These are phyloP conservation scores for Coreoperca whiteheadi DNA, from an alignment of 2,113 vertebrate genomes.

Conservation along the genomic window DNA sequence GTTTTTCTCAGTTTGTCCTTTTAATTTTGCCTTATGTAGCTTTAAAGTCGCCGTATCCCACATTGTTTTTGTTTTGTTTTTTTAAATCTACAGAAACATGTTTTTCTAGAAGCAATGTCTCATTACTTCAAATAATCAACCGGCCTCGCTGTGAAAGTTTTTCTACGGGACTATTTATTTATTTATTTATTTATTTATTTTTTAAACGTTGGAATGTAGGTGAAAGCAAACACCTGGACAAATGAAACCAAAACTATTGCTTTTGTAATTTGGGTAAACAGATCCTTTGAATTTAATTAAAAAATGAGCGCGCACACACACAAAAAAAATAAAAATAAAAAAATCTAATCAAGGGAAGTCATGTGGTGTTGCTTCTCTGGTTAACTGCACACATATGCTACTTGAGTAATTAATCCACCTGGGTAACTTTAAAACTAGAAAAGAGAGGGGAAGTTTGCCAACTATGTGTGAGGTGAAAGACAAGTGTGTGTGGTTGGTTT, in stretches of 20 bases:
- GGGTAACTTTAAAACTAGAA: constrained; percentile 2
- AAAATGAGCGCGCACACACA: neutral
- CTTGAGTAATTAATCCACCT: constrained; percentile 10
- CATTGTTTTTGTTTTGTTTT: no score
- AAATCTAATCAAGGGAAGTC: neutral
- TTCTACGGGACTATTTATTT: neutral
- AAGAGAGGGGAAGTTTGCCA: neutral
- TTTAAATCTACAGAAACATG: neutral
- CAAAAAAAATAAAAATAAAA: neutral
- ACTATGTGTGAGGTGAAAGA: constrained; percentile 2
- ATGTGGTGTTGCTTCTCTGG: neutral
- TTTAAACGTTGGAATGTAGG: neutral
- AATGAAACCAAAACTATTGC: neutral
- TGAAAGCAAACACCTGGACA: neutral
- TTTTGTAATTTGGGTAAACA: neutral
- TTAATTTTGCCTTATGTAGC: neutral
- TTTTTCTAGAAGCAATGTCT: neutral
- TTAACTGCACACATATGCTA: constrained; percentile 16
- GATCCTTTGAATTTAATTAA: neutral
- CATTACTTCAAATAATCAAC: neutral
- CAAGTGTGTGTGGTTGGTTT: no score
- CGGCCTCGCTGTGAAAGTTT: neutral
- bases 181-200: no score
- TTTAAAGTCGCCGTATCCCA: neutral
- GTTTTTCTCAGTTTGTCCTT: neutral